Evolutionary conservation across 2,113 vertebrate genomes (phyloP).

Genomic region (Lanius collurio): DNA sequence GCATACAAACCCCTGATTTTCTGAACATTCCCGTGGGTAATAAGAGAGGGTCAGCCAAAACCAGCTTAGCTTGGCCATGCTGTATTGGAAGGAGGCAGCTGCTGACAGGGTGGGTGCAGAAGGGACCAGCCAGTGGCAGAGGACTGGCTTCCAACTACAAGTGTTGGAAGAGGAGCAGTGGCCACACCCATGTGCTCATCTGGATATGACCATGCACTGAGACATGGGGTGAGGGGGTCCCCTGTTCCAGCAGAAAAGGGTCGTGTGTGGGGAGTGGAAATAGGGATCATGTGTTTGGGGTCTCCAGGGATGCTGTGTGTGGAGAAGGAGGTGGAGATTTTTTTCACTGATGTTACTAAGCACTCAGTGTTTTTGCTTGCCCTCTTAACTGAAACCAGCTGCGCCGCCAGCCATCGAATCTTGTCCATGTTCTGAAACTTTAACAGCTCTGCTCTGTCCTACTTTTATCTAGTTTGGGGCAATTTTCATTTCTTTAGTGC

Average conservation of each 20-base stretch:
- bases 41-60: background rate
- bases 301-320: background rate
- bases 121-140: background rate
- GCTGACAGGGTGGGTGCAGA: background rate
- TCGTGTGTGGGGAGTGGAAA: background rate
- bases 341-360: background rate
- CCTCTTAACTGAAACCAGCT: background rate
- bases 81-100: background rate
- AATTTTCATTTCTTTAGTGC: background rate
- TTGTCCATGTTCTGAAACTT: background rate
- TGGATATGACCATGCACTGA: accelerated
- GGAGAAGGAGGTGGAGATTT: background rate
- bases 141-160: background rate
- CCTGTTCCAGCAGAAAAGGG: background rate
- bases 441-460: background rate
- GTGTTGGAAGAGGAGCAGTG: background rate
- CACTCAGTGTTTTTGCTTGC: background rate
- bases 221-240: background rate
- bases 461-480: background rate
- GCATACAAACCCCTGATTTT: background rate
- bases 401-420: accelerated
- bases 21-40: accelerated
- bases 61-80: background rate
- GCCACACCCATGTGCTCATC: background rate
- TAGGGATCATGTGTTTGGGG: accelerated